Evolutionary conservation across 1,140 invertebrate genomes (phyloP).

Genomic region (fruit fly (Drosophila melanogaster)): Release_6_plus_ISO1_MT NT_033777.3:13598501-13599000

Average conservation of each 20-base stretch:
- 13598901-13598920: conserved; percentile 17
- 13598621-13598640: conserved; percentile 32
- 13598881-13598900: conserved; percentile 21
- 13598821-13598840: conserved; percentile 27
- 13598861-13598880: conserved; percentile 27
- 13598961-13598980: neutral
- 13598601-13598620: conserved; percentile 14
- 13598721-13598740: conserved; percentile 16
- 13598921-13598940: neutral
- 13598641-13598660: conserved; percentile 39
- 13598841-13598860: conserved; percentile 28
- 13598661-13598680: conserved; percentile 67
- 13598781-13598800: conserved; percentile 21
- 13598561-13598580: conserved; percentile 81
- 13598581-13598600: conserved; percentile 51
- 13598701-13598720: conserved; percentile 77
- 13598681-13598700: conserved; percentile 76
- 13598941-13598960: neutral
- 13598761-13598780: conserved; percentile 14
- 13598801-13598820: conserved; percentile 17
- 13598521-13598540: conserved; percentile 74
- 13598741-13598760: conserved; percentile 20
- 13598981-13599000: neutral
- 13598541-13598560: conserved; percentile 68
- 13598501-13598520: conserved; percentile 26